Evolutionary conservation across 1,140 invertebrate species (phyloP).

Genomic region (Batillaria attramentaria): DNA sequence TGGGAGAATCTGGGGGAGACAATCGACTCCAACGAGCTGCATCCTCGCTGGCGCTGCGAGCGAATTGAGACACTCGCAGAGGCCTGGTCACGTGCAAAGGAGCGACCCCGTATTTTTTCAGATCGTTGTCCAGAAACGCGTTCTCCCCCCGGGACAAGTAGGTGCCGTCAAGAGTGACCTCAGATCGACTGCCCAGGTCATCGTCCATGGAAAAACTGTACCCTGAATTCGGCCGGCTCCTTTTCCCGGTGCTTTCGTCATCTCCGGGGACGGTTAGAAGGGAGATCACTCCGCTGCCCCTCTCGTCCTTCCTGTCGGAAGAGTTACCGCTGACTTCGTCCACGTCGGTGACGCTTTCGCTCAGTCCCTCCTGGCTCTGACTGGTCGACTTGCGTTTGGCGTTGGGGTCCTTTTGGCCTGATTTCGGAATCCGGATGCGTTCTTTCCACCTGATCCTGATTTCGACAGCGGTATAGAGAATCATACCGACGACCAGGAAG

Average conservation of each 20-base stretch:
- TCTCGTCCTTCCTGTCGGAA: too few species aligned
- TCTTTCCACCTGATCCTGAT: constrained; percentile 16
- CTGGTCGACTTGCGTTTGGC: too few species aligned
- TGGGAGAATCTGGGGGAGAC: too few species aligned
- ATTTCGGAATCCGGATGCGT: not conserved
- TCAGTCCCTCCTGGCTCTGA: too few species aligned
- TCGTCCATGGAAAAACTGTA: too few species aligned
- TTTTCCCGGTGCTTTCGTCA: too few species aligned
- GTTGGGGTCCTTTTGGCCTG: not conserved
- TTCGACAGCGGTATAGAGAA: constrained; percentile 38
- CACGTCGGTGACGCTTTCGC: too few species aligned
- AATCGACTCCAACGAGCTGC: not conserved
- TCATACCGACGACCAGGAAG: constrained; percentile 30
- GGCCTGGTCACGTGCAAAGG: not conserved
- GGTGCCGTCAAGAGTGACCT: constrained; percentile 4
- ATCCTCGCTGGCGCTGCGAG: not conserved
- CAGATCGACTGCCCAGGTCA: not conserved
- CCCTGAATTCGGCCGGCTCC: too few species aligned
- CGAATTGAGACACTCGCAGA: not conserved
- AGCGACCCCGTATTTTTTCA: constrained; percentile 9
- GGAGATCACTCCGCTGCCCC: too few species aligned
- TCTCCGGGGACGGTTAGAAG: too few species aligned
- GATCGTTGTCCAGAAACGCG: constrained; percentile 22
- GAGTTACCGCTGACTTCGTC: too few species aligned
- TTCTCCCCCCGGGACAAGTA: constrained; percentile 11